These are phyloP conservation scores for Beris morrisii DNA, from an alignment of 2,888 invertebrate species.

Conservation along the genomic window DNA sequence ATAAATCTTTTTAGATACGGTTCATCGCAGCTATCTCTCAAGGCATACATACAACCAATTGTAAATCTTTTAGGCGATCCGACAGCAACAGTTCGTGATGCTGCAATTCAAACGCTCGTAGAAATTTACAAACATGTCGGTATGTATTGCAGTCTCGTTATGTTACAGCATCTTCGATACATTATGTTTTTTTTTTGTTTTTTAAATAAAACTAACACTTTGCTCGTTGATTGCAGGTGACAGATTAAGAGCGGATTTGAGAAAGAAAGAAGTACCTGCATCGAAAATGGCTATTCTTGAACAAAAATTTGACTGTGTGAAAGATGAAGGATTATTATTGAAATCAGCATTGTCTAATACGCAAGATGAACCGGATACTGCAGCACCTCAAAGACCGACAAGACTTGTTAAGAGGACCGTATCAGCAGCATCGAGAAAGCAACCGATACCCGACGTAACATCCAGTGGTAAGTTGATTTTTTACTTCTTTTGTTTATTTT, in stretches of 20 bases:
- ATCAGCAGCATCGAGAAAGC: slow-evolving; percentile 48
- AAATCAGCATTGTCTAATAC: slow-evolving; percentile 64
- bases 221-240: slow-evolving; percentile 61
- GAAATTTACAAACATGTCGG: slow-evolving; percentile 93
- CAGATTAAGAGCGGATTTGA: slow-evolving; percentile 77
- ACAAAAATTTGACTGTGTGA: slow-evolving; percentile 84
- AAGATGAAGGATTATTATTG: slow-evolving; percentile 75
- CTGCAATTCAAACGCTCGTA: slow-evolving; percentile 80
- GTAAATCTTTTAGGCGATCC: slow-evolving; percentile 86
- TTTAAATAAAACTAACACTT: background rate
- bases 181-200: slow-evolving; percentile 9
- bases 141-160: slow-evolving; percentile 44
- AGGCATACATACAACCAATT: slow-evolving; percentile 79
- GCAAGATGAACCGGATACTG: slow-evolving; percentile 58
- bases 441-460: slow-evolving; percentile 45
- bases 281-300: slow-evolving; percentile 71
- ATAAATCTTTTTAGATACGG: slow-evolving; percentile 69
- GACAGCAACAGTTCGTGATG: slow-evolving; percentile 82
- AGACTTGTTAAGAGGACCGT: slow-evolving; percentile 58
- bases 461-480: slow-evolving; percentile 29
- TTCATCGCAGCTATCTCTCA: slow-evolving; percentile 77
- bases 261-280: slow-evolving; percentile 77
- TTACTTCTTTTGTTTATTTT: background rate
- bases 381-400: slow-evolving; percentile 53
- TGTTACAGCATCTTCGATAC: background rate